These are phyloP conservation scores for Drosophila serrata DNA, from an alignment of 1,140 invertebrate species.

Conservation along the genomic window DNA sequence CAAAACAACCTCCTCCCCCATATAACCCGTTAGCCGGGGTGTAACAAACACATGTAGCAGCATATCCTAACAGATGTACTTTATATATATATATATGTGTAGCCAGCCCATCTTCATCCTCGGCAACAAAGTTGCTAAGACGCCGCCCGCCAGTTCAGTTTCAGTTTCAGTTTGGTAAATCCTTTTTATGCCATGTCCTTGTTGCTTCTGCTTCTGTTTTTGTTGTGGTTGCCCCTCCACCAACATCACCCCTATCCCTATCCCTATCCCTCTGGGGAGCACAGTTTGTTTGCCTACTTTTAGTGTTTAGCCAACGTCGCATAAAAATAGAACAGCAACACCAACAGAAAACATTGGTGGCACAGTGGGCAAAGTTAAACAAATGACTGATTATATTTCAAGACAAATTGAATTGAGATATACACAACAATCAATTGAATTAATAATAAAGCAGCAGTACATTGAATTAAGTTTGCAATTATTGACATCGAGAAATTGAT, in stretches of 20 bases:
- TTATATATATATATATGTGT: neutral
- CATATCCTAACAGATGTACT: conserved; percentile 44
- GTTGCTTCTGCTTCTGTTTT: conserved; percentile 34
- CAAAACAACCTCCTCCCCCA: no score
- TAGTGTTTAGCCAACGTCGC: conserved; percentile 77
- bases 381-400: neutral
- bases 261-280: neutral
- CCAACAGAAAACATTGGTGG: conserved; percentile 30
- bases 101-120: neutral
- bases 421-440: no score
- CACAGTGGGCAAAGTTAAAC: conserved; percentile 18
- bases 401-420: no score
- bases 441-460: no score
- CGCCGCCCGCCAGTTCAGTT: conserved; percentile 45
- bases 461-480: no score
- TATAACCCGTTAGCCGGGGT: neutral
- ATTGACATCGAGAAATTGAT: no score
- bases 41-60: conserved; percentile 37
- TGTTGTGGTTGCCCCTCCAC: conserved; percentile 21
- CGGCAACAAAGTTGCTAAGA: conserved; percentile 59
- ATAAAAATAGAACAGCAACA: conserved; percentile 75
- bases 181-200: conserved; percentile 56
- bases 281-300: conserved; percentile 72
- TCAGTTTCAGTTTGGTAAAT: conserved; percentile 54
- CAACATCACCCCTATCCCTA: no score